Base-by-base conservation (phyloP, 2,888 invertebrate species). In the Eulithis testata region DNA sequence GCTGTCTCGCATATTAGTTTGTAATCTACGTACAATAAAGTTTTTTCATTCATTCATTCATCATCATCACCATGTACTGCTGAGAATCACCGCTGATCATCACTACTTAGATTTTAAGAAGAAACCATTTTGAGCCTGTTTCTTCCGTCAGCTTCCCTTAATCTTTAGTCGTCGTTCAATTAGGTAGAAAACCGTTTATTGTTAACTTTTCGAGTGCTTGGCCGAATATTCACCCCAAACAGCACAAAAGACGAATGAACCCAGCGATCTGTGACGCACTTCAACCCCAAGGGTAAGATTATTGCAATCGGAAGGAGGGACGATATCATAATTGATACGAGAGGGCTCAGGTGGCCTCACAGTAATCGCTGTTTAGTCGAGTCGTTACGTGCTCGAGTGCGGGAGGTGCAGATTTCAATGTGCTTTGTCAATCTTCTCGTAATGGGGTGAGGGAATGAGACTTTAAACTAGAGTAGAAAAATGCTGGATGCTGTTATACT, bases 281-380 rank as follows among this genome's bases (percentile, higher is more conserved):
- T 60, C 61, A 68, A 21, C 58, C 65, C 58, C 50, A 54, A 58
- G 59, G 67, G 51, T 37, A 63, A 66, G 52, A 65, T 64, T 64
- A 64, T 69, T 65, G 65, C 54, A 31, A 60, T 65, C 64, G 66
- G 68, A 70, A 66, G 55, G 69, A 73, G 68, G 66, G 73, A 67
- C 58, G 69, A 14, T 65, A 65, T 72, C 69, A 70, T 76, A 77
- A 77, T 77, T 77, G 77, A 73, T 76, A 73, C 63, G 69, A 67
- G 63, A 55, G 67, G 65, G 37, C 71, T 69, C 77, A 76, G 77
- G 75, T 76, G 76, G 27, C 43, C 43, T 44, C 43, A 7, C 21
- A 14, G 36, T 49, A 52, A 21, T 63, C 65, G 66, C 21, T 51
- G 45, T 60, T 67, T 67, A 69, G 63, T 8, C 61, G 66, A 64